phyloP scores from a whole-genome alignment of 2,797 vertebrate genomes.

The Apodemus agrarius region DNA sequence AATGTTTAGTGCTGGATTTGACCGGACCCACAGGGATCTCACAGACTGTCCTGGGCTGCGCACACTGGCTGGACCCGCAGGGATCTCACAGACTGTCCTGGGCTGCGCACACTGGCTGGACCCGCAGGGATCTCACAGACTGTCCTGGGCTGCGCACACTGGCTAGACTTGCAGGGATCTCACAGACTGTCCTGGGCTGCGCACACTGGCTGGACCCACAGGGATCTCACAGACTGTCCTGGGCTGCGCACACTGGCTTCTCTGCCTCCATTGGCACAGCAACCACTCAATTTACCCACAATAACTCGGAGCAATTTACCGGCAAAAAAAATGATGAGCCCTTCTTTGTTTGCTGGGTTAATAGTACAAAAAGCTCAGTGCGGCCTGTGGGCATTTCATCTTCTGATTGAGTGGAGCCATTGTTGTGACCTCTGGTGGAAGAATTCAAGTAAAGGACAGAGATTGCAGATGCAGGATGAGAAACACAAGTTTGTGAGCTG shows the following conservation, averaged over 20 bases:
- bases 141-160: neutral
- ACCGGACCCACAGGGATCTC: neutral
- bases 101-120: neutral
- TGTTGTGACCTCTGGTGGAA: neutral
- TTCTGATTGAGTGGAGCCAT: neutral
- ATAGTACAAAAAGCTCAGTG: neutral
- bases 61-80: neutral
- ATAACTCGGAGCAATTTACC: neutral
- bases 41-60: neutral
- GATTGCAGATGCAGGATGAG: neutral
- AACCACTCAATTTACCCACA: neutral
- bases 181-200: neutral
- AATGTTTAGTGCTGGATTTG: neutral
- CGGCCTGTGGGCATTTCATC: neutral
- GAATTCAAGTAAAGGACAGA: neutral
- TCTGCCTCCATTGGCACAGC: too few relatives aligned
- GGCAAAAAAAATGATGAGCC: conserved; percentile 11
- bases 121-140: neutral
- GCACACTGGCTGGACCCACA: too few relatives aligned
- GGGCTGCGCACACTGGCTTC: neutral
- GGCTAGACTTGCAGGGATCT: too few relatives aligned
- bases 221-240: neutral
- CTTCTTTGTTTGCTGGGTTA: conserved; percentile 7
- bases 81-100: neutral
- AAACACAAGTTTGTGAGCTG: neutral